Evolutionary conservation across 2,888 invertebrate genomes (phyloP).

Genomic region (Tetanocera ferruginea): DNA sequence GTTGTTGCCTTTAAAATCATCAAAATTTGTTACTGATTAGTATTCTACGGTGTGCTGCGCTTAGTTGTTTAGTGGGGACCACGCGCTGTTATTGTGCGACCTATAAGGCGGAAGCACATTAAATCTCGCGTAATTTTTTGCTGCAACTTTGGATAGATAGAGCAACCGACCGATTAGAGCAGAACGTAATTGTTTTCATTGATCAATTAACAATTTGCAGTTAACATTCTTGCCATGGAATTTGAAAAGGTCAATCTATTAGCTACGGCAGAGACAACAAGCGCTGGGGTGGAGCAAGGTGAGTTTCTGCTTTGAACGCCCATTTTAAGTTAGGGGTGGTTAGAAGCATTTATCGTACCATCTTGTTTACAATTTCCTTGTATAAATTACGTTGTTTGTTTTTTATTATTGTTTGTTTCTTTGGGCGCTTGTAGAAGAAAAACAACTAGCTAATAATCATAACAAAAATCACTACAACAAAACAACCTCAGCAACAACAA

Average conservation of each 20-base stretch:
- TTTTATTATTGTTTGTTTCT: not conserved
- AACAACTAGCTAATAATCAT: not conserved
- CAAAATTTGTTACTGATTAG: not conserved
- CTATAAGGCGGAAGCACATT: not conserved
- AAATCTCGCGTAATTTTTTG: not conserved
- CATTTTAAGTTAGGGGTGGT: not conserved
- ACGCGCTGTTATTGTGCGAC: no score
- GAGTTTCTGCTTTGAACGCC: not conserved
- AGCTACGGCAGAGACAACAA: constrained; percentile 16
- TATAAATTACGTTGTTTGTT: not conserved
- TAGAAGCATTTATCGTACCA: not conserved
- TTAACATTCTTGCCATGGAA: constrained; percentile 1
- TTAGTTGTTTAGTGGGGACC: no score
- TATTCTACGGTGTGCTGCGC: no score
- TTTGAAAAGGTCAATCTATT: constrained; percentile 23
- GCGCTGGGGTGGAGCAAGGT: not conserved
- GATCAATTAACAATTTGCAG: no score
- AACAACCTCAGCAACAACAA: constrained; percentile 34
- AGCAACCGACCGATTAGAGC: not conserved
- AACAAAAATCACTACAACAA: constrained; percentile 45
- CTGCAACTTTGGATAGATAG: not conserved
- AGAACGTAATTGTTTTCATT: not conserved
- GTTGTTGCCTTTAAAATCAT: not conserved
- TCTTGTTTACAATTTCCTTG: not conserved
- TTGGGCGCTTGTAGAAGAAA: not conserved